A percentile compares a stretch with the other conserved stretches of the same genome.
phyloP scores from a whole-genome alignment of 2,113 vertebrate species.

The Fregata magnificens region DNA sequence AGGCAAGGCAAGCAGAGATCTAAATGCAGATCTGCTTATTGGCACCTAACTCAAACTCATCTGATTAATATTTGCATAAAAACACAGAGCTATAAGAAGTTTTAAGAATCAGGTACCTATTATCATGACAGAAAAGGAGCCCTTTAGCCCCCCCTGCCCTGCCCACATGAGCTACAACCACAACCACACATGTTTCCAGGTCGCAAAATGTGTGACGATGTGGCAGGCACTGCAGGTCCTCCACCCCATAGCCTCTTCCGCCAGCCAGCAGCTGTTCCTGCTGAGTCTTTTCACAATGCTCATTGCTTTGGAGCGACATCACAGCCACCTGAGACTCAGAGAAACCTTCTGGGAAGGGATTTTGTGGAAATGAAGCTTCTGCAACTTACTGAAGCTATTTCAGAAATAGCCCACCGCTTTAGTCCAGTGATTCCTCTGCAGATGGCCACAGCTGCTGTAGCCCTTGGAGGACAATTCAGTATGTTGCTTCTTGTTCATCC shows the following conservation, averaged over 20 bases:
- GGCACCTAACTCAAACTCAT: neutral
- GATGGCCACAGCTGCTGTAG: neutral
- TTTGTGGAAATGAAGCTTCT: neutral
- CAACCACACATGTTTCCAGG: accelerated
- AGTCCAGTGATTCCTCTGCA: neutral
- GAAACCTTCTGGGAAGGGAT: neutral
- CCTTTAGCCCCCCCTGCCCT: neutral
- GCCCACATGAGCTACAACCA: neutral
- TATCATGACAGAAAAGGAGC: neutral
- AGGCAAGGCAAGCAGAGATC: neutral
- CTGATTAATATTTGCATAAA: neutral
- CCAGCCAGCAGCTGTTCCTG: neutral
- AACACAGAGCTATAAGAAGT: neutral
- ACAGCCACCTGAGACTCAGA: neutral
- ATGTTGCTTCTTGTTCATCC: neutral
- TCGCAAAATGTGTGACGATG: accelerated
- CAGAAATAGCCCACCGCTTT: accelerated
- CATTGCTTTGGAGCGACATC: accelerated
- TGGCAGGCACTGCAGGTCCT: accelerated
- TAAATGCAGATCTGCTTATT: neutral
- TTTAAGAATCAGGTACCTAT: neutral
- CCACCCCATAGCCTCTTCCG: neutral
- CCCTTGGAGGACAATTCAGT: neutral
- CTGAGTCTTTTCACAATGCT: neutral
- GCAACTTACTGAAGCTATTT: neutral